Evolutionary conservation across 2,113 vertebrate species (phyloP).

Genomic region (Empidonax traillii): DNA sequence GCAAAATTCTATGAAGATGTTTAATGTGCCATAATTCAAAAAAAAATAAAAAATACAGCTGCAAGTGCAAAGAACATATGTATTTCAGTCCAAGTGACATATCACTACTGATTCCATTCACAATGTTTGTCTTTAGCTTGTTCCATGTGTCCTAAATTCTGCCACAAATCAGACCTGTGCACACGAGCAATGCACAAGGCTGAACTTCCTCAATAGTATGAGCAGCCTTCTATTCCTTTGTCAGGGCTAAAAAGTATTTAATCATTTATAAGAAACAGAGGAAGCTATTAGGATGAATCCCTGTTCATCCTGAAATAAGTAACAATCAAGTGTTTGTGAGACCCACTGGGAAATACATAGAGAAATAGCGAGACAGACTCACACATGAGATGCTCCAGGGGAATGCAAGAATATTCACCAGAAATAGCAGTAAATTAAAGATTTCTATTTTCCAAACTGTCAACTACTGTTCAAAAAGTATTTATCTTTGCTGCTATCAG

Average conservation of each 20-base stretch:
- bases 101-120: not conserved
- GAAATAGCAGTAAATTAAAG: not conserved
- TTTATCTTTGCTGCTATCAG: not conserved
- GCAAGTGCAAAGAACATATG: not conserved
- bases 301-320: not conserved
- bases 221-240: not conserved
- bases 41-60: not conserved
- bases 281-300: not conserved
- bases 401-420: not conserved
- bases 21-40: not conserved
- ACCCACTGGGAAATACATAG: not conserved
- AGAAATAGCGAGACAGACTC: not conserved
- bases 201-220: not conserved
- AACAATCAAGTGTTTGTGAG: not conserved
- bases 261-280: not conserved
- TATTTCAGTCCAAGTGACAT: not conserved
- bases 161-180: not conserved
- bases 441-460: not conserved
- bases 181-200: not conserved
- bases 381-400: rapidly evolving
- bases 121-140: not conserved
- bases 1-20: not conserved
- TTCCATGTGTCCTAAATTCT: not conserved
- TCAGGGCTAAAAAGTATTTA: not conserved
- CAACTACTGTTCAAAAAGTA: not conserved